These are phyloP conservation scores for Drosophila recens DNA, from an alignment of 2,888 invertebrate species.

Conservation along the genomic window DNA sequence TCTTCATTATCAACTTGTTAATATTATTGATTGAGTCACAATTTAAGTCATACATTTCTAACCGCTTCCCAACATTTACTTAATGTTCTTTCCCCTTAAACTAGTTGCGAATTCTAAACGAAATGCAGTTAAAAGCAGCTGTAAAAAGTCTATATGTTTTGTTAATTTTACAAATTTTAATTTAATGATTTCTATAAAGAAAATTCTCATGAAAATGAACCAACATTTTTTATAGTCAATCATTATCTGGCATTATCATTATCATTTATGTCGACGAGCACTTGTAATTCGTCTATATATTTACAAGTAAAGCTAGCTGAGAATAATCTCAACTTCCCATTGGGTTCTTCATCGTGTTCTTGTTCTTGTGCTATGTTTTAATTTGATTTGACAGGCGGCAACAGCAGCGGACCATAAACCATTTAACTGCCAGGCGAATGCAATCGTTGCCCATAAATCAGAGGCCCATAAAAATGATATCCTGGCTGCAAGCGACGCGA, in stretches of 20 bases:
- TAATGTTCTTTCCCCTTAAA: background rate
- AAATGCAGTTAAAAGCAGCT: background rate
- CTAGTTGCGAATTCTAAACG: background rate
- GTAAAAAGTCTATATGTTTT: background rate
- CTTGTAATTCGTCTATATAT: slow-evolving; percentile 19
- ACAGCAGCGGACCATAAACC: slow-evolving; percentile 46
- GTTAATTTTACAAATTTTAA: background rate
- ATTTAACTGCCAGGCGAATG: slow-evolving; percentile 67
- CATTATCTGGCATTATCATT: slow-evolving; percentile 10
- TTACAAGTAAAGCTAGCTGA: slow-evolving; percentile 22
- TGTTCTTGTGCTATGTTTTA: slow-evolving; percentile 36
- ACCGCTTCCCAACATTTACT: background rate
- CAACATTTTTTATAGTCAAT: slow-evolving; percentile 6
- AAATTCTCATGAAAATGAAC: background rate
- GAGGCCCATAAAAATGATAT: slow-evolving; percentile 64
- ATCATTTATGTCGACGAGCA: slow-evolving; percentile 1
- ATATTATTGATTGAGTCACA: background rate
- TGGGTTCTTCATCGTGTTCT: background rate
- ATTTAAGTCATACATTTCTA: too few relatives aligned
- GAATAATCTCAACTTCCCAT: slow-evolving; percentile 2
- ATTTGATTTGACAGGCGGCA: slow-evolving; percentile 51
- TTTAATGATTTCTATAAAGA: background rate
- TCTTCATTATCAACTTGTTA: background rate
- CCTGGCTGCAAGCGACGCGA: slow-evolving; percentile 35
- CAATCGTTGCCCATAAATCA: slow-evolving; percentile 72